A percentile compares a stretch with the other conserved stretches of the same genome.
Conservation (phyloP, 1,140 invertebrate genomes). For the Lordiphosa clarofinis region DNA sequence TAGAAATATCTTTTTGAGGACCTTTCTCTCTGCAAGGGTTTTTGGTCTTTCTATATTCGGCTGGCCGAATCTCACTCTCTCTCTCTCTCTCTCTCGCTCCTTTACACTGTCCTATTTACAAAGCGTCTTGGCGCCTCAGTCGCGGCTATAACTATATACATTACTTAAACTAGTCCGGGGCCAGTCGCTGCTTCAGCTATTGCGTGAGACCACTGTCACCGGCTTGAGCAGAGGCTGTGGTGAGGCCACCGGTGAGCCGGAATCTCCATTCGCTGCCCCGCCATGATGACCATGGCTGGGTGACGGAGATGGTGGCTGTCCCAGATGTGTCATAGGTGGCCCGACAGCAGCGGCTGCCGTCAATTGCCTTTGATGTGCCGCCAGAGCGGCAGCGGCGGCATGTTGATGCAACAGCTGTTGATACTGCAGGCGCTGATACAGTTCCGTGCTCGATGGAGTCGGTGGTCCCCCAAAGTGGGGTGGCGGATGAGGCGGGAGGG, state of each 20-base stretch:
- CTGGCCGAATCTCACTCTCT: background rate
- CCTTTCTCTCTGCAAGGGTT: conserved; percentile 24
- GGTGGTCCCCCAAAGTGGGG: conserved; percentile 72
- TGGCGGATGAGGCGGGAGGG: conserved; percentile 43
- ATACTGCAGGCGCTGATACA: conserved; percentile 80
- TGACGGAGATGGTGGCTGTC: conserved; percentile 52
- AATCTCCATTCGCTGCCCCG: conserved; percentile 11
- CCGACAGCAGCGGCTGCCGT: conserved; percentile 42
- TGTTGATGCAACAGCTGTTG: conserved; percentile 79
- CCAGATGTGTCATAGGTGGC: conserved; percentile 55
- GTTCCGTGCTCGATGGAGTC: conserved; percentile 73
- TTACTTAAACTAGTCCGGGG: conserved; percentile 36
- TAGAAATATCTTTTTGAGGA: too few species aligned
- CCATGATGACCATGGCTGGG: conserved; percentile 45
- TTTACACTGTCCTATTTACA: conserved; percentile 49
- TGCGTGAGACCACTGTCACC: conserved; percentile 80
- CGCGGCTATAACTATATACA: conserved; percentile 68
- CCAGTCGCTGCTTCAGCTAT: conserved; percentile 74
- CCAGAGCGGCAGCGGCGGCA: conserved; percentile 73
- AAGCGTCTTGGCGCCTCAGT: conserved; percentile 70
- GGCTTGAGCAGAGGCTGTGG: conserved; percentile 80
- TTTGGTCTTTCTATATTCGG: background rate
- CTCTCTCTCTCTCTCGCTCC: background rate
- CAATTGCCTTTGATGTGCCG: conserved; percentile 72
- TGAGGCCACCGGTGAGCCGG: conserved; percentile 63